Conservation (phyloP, 2,797 vertebrate species). For the Pempheris klunzingeri region DNA sequence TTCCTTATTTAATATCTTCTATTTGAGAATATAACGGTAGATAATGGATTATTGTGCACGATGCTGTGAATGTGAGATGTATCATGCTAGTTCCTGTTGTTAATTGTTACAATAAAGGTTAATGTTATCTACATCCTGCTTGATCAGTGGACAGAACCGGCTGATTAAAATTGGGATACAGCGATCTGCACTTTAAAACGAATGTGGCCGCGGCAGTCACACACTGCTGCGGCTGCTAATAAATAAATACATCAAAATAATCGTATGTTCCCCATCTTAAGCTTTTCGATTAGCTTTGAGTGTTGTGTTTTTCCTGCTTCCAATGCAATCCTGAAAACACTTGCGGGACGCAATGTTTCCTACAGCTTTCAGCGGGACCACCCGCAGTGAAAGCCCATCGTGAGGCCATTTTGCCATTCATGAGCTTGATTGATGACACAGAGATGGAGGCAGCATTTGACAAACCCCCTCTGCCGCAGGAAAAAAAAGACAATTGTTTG, state of each 20-base stretch:
- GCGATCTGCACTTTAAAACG: too few relatives aligned
- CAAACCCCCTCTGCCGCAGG: constrained; percentile 70
- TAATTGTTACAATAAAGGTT: too few relatives aligned
- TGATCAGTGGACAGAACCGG: too few relatives aligned
- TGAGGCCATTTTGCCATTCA: constrained; percentile 80
- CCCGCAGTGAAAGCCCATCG: constrained; percentile 82
- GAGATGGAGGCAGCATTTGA: constrained; percentile 69
- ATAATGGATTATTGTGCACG: too few relatives aligned
- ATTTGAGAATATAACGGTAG: too few relatives aligned
- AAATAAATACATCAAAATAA: neutral
- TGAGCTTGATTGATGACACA: constrained; percentile 80
- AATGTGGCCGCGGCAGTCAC: too few relatives aligned
- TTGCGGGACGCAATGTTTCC: constrained; percentile 73
- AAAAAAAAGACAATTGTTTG: constrained; percentile 74
- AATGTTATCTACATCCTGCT: too few relatives aligned
- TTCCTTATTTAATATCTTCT: too few relatives aligned
- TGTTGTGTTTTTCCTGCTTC: constrained; percentile 71
- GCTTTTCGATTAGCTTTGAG: constrained; percentile 80
- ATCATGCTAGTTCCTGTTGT: too few relatives aligned
- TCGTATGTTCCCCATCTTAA: constrained; percentile 53
- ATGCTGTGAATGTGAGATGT: too few relatives aligned
- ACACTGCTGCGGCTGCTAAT: too few relatives aligned
- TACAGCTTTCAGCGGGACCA: constrained; percentile 79
- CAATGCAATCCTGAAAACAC: constrained; percentile 51
- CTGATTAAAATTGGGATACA: too few relatives aligned